These are phyloP conservation scores for Stictocephala bisonia DNA, from an alignment of 2,888 invertebrate species.

Conservation along the genomic window DNA sequence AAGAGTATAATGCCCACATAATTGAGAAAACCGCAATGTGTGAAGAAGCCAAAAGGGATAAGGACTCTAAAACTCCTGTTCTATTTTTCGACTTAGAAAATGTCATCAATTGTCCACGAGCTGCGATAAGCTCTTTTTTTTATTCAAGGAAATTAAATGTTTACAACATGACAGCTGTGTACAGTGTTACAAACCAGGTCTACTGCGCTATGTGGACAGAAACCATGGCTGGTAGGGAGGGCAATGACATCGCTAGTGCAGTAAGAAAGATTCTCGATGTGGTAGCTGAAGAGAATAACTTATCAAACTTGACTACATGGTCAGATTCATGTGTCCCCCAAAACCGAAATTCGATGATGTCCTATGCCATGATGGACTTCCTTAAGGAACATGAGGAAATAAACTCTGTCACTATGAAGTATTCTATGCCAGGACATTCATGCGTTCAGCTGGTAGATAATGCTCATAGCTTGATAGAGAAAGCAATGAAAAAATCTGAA, in stretches of 20 bases:
- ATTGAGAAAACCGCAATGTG: conserved; percentile 11
- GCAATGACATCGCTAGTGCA: conserved; percentile 20
- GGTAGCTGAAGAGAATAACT: conserved; percentile 21
- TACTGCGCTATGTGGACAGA: conserved; percentile 30
- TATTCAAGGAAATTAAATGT: conserved; percentile 2
- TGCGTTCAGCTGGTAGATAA: conserved; percentile 37
- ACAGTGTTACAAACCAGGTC: conserved; percentile 13
- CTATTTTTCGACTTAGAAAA: conserved; percentile 29
- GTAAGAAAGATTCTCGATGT: conserved; percentile 2
- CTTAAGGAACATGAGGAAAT: conserved; percentile 18
- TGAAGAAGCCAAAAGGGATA: conserved; percentile 31
- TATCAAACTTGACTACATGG: conserved; percentile 8
- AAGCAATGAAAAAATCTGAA: conserved; percentile 39
- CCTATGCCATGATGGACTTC: conserved; percentile 18
- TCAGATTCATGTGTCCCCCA: conserved; percentile 21
- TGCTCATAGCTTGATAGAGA: conserved; percentile 23
- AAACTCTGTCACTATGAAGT: conserved; percentile 5
- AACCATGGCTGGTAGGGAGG: conserved; percentile 11
- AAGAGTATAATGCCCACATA: conserved; percentile 21
- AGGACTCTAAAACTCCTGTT: conserved; percentile 14
- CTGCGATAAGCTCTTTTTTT: conserved; percentile 24
- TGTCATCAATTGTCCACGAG: conserved; percentile 22
- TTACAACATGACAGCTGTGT: conserved; percentile 17
- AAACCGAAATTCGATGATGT: conserved; percentile 12
- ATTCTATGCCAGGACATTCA: conserved; percentile 30